Evolutionary conservation across 2,797 vertebrate genomes (phyloP).

Genomic region (Anas flavirostris): DNA sequence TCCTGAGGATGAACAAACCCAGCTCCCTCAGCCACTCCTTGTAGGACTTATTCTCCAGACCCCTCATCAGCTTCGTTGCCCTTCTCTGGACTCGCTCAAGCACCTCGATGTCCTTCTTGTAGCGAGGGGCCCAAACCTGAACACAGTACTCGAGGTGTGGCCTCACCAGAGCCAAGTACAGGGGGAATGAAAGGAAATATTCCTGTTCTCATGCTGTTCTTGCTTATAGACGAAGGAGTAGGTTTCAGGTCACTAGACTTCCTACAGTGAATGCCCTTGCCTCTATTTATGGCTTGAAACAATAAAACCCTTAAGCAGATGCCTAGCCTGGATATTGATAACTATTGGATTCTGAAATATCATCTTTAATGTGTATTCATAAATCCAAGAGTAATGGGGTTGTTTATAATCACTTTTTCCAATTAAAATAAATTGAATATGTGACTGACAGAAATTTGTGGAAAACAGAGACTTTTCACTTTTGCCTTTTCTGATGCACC

Average conservation of each 20-base stretch:
- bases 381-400: neutral
- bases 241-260: neutral
- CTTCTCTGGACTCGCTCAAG: too few relatives aligned
- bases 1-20: too few relatives aligned
- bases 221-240: conserved; percentile 11
- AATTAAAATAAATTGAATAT: neutral
- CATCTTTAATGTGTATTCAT: neutral
- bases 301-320: neutral
- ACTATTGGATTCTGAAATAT: neutral
- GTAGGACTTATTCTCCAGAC: too few relatives aligned
- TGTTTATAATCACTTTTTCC: neutral
- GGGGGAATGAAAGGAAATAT: neutral
- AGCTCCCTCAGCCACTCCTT: too few relatives aligned
- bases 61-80: too few relatives aligned
- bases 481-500: neutral
- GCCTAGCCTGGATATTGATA: neutral
- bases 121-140: too few relatives aligned
- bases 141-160: too few relatives aligned
- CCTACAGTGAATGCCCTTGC: neutral
- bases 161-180: too few relatives aligned
- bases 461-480: neutral
- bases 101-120: too few relatives aligned
- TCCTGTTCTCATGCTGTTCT: neutral
- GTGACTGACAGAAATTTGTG: neutral
- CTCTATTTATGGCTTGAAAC: conserved; percentile 17